These are phyloP conservation scores for Neosilurus mollespiculum DNA, from an alignment of 2,797 vertebrate species.

Conservation along the genomic window DNA sequence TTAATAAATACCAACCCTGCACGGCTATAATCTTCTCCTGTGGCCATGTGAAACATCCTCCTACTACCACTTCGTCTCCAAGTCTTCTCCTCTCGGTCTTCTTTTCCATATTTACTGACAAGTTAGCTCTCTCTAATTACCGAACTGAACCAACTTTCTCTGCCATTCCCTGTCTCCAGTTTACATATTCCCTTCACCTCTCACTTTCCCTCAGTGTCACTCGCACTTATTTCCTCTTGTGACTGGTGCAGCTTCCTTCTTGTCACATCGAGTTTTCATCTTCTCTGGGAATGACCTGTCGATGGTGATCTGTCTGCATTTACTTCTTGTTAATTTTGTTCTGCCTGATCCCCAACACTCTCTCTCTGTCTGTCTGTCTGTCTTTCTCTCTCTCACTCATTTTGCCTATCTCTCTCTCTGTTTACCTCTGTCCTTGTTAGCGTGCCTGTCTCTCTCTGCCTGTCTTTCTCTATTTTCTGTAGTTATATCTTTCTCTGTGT, in stretches of 20 bases:
- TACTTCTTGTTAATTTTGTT: background rate
- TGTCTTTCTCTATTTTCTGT: background rate
- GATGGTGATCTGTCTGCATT: background rate
- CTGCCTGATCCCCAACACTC: background rate
- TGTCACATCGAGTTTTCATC: slow-evolving; percentile 1
- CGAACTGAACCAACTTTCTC: slow-evolving; percentile 1
- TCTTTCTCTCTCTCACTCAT: slow-evolving; percentile 2
- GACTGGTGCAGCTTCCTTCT: slow-evolving; percentile 7
- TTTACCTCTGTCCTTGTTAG: background rate
- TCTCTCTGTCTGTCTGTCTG: slow-evolving; percentile 23
- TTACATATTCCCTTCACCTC: background rate
- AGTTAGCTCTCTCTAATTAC: slow-evolving; percentile 16
- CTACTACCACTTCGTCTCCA: slow-evolving; percentile 1
- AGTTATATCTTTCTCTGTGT: background rate
- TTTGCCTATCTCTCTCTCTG: slow-evolving; percentile 25
- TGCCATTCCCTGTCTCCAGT: slow-evolving; percentile 9
- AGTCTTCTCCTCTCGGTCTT: background rate
- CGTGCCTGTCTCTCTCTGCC: background rate
- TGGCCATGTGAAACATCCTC: slow-evolving; percentile 12
- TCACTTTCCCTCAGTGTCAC: slow-evolving; percentile 8
- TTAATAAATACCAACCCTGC: slow-evolving; percentile 41
- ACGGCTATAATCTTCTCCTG: slow-evolving; percentile 24
- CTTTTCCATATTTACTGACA: slow-evolving; percentile 14
- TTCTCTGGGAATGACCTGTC: slow-evolving; percentile 1
- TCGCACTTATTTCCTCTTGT: slow-evolving; percentile 4